These are phyloP conservation scores for Vultur gryphus DNA, from an alignment of 2,797 vertebrate genomes.

Conservation along the genomic window DNA sequence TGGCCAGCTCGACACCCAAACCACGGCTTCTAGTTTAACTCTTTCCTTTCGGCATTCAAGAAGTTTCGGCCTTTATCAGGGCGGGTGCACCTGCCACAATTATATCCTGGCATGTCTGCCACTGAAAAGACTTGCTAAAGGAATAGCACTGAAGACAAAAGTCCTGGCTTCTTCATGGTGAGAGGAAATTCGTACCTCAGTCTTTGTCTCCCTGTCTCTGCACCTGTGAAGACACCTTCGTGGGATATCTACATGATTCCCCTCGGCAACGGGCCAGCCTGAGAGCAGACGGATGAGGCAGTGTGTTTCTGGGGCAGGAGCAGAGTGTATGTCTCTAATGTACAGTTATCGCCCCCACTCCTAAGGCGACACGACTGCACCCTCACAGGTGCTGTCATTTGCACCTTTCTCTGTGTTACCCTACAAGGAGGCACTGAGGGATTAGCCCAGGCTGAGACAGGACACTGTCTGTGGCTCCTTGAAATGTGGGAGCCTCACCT, in stretches of 20 bases:
- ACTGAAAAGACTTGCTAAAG: not conserved
- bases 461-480: not conserved
- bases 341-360: too few species aligned
- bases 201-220: not conserved
- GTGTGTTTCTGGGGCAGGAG: not conserved
- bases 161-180: not conserved
- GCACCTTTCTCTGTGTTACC: not conserved
- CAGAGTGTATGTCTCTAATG: not conserved
- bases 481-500: not conserved
- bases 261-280: not conserved
- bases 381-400: not conserved
- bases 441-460: not conserved
- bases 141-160: not conserved
- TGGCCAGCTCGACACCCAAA: too few species aligned
- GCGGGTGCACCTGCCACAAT: too few species aligned
- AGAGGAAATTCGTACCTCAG: not conserved
- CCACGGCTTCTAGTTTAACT: too few species aligned
- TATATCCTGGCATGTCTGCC: not conserved
- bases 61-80: too few species aligned
- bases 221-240: accelerated
- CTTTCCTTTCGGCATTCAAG: too few species aligned
- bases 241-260: not conserved
- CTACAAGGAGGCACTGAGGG: not conserved
- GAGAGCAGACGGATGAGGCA: not conserved
- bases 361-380: not conserved